phyloP scores from a whole-genome alignment of 2,888 invertebrate species.

The Apamea monoglypha region DNA sequence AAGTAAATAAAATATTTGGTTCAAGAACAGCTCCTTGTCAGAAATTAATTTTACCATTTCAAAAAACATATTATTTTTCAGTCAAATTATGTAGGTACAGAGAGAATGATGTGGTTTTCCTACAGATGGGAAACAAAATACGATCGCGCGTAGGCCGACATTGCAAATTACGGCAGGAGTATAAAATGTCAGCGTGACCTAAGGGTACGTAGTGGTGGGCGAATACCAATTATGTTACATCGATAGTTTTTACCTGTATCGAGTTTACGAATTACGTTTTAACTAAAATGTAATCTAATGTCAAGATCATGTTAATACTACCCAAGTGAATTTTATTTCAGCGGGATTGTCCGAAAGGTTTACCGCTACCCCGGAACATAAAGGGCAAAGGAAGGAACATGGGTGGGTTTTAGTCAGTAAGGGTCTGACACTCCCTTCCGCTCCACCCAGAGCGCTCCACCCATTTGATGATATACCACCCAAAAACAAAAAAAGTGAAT shows the following conservation, averaged over 20 bases:
- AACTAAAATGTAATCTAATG: not conserved
- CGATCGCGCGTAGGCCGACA: constrained; percentile 27
- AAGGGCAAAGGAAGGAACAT: too few relatives aligned
- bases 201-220: constrained; percentile 23
- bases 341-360: too few relatives aligned
- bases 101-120: not conserved
- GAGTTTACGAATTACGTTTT: not conserved
- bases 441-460: too few relatives aligned
- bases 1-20: not conserved
- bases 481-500: too few relatives aligned
- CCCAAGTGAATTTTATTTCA: not conserved
- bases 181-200: constrained; percentile 58
- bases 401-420: too few relatives aligned
- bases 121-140: constrained; percentile 34
- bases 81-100: not conserved
- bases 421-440: too few relatives aligned
- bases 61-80: not conserved
- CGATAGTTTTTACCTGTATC: constrained; percentile 2
- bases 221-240: constrained; percentile 1
- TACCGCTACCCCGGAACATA: too few relatives aligned
- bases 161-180: constrained; percentile 33
- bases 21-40: not conserved
- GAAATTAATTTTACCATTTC: constrained; percentile 11
- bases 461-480: too few relatives aligned
- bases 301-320: not conserved